Evolutionary conservation across 2,113 vertebrate genomes (phyloP).

Genomic region (Misgurnus anguillicaudatus): DNA sequence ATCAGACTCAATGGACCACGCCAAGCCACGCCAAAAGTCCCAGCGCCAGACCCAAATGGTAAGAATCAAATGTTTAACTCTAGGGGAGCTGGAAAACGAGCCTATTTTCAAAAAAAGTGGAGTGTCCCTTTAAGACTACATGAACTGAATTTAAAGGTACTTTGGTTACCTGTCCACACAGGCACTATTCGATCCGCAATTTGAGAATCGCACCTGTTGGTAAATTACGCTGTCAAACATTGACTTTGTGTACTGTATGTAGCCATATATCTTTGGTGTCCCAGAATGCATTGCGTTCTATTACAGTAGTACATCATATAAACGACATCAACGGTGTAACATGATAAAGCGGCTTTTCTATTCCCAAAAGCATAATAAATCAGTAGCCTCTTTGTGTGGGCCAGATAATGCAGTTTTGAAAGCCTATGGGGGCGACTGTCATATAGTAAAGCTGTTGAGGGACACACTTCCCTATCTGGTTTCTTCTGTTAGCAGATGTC

Average conservation of each 20-base stretch:
- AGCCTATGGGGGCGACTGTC: conserved; percentile 13
- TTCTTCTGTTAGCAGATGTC: conserved; percentile 45
- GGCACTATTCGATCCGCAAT: too few species aligned
- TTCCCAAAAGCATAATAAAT: conserved; percentile 41
- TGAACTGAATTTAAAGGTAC: too few species aligned
- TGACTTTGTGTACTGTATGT: neutral
- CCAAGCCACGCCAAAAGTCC: too few species aligned
- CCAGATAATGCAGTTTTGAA: conserved; percentile 25
- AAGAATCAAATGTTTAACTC: too few species aligned
- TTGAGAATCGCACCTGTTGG: too few species aligned
- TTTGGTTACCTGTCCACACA: too few species aligned
- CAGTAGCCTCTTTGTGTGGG: conserved; percentile 35
- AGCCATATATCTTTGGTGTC: neutral
- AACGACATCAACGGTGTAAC: conserved; percentile 16
- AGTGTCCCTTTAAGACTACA: too few species aligned
- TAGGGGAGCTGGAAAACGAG: too few species aligned
- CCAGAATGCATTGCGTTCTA: neutral
- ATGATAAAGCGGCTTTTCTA: conserved; percentile 15
- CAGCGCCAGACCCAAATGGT: too few species aligned
- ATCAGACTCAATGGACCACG: too few species aligned
- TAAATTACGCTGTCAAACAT: too few species aligned
- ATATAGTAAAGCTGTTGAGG: conserved; percentile 36
- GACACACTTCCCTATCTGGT: conserved; percentile 30
- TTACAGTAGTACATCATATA: neutral
- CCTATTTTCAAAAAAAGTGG: too few species aligned